Conservation (phyloP, 2,888 invertebrate genomes). For the Apamea monoglypha region DNA sequence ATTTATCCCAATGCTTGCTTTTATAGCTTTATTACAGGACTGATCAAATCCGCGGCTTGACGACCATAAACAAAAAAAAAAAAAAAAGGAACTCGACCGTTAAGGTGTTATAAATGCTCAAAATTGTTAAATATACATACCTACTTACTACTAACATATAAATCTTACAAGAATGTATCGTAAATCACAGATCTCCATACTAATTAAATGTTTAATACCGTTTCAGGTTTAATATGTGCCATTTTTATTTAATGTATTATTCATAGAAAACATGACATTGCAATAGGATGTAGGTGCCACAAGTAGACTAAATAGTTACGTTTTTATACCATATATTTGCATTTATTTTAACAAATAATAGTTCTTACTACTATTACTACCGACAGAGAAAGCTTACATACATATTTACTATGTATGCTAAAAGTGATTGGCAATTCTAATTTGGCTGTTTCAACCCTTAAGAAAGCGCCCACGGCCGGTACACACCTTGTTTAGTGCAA, state of each 20-base stretch:
- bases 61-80: constrained; percentile 14
- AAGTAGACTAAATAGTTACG: background rate
- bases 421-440: constrained; percentile 45
- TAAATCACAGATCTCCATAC: constrained; percentile 73
- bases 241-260: constrained; percentile 18
- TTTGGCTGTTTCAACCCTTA: constrained; percentile 54
- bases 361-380: background rate
- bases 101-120: constrained; percentile 58
- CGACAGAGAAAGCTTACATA: background rate
- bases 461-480: constrained; percentile 5
- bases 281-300: constrained; percentile 19
- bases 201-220: constrained; percentile 44
- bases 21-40: background rate
- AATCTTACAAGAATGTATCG: constrained; percentile 69
- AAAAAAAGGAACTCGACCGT: constrained; percentile 58
- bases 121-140: constrained; percentile 48
- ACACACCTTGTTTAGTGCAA: constrained; percentile 43
- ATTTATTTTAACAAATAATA: constrained; percentile 5
- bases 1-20: background rate
- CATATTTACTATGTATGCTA: background rate
- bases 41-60: constrained; percentile 22
- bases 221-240: constrained; percentile 19
- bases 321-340: background rate
- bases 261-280: background rate
- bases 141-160: constrained; percentile 52